These are phyloP conservation scores for Sciaenops ocellatus DNA, from an alignment of 2,797 vertebrate species.

Conservation along the genomic window DNA sequence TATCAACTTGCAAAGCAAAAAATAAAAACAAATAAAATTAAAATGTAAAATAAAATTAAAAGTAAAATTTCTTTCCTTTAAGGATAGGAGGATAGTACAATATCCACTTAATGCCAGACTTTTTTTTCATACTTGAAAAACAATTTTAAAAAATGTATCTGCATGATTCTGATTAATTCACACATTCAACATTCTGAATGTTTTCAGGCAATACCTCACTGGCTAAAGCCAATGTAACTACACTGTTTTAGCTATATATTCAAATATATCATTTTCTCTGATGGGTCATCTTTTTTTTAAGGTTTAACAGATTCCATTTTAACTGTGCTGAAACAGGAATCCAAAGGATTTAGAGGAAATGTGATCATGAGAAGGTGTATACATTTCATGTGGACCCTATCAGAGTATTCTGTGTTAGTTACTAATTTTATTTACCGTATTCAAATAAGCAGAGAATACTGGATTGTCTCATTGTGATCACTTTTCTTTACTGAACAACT, in stretches of 20 bases:
- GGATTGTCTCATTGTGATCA: neutral
- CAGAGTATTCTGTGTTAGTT: neutral
- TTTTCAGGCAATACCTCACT: neutral
- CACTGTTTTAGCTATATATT: neutral
- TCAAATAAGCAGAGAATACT: neutral
- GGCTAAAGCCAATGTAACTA: neutral
- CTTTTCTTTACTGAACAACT: neutral
- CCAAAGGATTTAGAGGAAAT: neutral
- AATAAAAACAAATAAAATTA: neutral
- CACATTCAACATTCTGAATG: neutral
- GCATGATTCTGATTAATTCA: neutral
- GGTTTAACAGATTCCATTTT: neutral
- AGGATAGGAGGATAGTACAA: neutral
- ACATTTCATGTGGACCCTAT: neutral
- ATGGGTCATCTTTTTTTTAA: neutral
- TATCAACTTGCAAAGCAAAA: neutral
- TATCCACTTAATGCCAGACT: neutral
- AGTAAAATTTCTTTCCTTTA: neutral
- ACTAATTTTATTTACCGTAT: neutral
- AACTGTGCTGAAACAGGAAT: neutral
- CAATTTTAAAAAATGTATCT: neutral
- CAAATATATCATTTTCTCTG: neutral
- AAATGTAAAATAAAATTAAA: neutral
- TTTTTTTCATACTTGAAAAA: conserved; percentile 10
- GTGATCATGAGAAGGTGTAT: neutral